Evolutionary conservation across 23 tunicate species (phyloP), one percentile per base, ranked within the genome.

Genomic region (Clavelina lepadiformis): DNA sequence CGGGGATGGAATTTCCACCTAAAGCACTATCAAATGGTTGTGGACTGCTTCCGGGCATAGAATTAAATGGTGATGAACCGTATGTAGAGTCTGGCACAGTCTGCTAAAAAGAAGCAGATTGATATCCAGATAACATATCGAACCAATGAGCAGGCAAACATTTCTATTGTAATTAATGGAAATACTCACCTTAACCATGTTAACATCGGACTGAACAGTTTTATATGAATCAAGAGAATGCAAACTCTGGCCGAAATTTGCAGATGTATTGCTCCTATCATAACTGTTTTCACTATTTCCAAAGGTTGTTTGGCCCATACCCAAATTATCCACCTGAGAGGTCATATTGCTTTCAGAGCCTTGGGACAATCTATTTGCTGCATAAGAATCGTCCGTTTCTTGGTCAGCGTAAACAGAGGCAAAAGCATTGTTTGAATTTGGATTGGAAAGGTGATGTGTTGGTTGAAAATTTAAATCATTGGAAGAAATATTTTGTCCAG

Each of bases 301-400:
- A 61, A 80, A 80, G 3, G 86, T 80, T 2, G 86, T 80, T 61
- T 80, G 78, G 28, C 86, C 78, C 69, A 80, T 76, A 25, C 86
- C 86, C 21, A 80, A 46, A 28, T 66, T 66, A 28, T 66, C 72
- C 7, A 7, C 36, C 6, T 56, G 20, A 3, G 72, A 18, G 11
- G 37, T 63, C 18, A 66, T 8, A 46, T 66, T 56, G 35, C 34
- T 28, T 27, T 66, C 72, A 11, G 15, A 41, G 33, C 35, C 56
- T 4, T 33, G 13, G 5, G 33, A 28, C 57, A 45, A 5, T 2
- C 46, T 3, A 4, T 46, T 44, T 18, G 59, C 23, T 3, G 56
- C 18, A 19, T 46, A 46, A 20, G 6, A 20, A 22, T 46, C 57
- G n/a, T 25, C 27, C 5, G n/a, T 63, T 35, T 37, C 69, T 37